phyloP scores from a whole-genome alignment of 1,140 invertebrate genomes.

The Drosophila takahashii region DNA sequence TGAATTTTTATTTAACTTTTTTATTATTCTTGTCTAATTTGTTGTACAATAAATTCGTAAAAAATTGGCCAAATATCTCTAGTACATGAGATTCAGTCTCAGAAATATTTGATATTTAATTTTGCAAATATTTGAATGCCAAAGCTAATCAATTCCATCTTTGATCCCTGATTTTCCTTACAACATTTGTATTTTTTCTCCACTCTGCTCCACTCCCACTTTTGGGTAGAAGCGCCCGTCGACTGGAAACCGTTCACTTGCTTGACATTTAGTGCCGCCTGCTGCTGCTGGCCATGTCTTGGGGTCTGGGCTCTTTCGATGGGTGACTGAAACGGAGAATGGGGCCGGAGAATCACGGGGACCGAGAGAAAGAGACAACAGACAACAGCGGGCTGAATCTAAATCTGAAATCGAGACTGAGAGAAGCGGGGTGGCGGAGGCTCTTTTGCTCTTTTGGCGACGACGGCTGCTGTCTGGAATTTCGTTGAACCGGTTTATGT shows the following conservation, averaged over 20 bases:
- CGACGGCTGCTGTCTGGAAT: slow-evolving; percentile 60
- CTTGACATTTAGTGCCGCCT: slow-evolving; percentile 72
- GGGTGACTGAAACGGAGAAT: slow-evolving; percentile 23
- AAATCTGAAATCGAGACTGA: slow-evolving; percentile 14
- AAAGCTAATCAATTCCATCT: neutral
- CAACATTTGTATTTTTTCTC: neutral
- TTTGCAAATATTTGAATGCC: neutral
- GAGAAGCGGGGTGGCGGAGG: neutral
- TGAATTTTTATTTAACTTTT: too few relatives aligned
- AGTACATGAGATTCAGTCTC: too few relatives aligned
- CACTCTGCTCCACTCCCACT: neutral
- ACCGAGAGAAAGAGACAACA: neutral
- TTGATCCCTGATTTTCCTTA: neutral
- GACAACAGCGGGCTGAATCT: neutral
- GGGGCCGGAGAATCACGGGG: slow-evolving; percentile 13
- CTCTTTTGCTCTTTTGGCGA: slow-evolving; percentile 38
- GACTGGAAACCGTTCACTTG: slow-evolving; percentile 57
- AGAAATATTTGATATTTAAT: neutral
- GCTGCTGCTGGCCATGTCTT: slow-evolving; percentile 50
- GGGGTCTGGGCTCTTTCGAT: slow-evolving; percentile 12
- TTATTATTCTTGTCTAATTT: too few relatives aligned
- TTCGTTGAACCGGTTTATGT: slow-evolving; percentile 72
- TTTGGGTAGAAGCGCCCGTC: neutral
- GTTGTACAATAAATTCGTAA: too few relatives aligned
- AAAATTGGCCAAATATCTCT: too few relatives aligned